phyloP scores from a whole-genome alignment of 2,888 invertebrate genomes.

The Coenonympha arcania region DNA sequence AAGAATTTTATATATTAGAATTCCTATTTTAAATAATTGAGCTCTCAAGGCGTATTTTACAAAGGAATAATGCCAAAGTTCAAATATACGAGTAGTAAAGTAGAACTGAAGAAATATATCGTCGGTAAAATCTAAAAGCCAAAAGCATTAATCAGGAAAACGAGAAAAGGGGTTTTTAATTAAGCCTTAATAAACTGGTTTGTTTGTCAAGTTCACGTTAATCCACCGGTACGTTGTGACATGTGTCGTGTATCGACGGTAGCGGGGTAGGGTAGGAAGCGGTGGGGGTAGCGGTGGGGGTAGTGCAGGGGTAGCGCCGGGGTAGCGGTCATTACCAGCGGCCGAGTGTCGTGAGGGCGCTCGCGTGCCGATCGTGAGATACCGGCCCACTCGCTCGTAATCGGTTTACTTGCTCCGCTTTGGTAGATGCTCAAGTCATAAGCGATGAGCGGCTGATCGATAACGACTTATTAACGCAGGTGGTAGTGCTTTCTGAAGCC shows the following conservation, averaged over 20 bases:
- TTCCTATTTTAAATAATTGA: no score
- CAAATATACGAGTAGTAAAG: no score
- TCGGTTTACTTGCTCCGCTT: conserved; percentile 63
- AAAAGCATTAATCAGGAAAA: background rate
- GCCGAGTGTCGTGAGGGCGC: conserved; percentile 32
- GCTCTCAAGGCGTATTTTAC: no score
- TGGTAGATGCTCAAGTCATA: conserved; percentile 32
- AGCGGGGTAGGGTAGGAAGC: background rate
- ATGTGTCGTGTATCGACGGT: conserved; percentile 14
- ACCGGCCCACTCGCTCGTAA: conserved; percentile 48
- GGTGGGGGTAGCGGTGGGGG: conserved; percentile 30
- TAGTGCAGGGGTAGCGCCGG: background rate
- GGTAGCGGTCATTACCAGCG: conserved; percentile 47
- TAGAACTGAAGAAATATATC: no score
- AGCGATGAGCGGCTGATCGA: background rate
- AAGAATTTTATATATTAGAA: no score
- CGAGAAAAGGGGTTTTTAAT: background rate
- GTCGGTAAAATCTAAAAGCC: no score
- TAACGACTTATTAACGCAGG: no score
- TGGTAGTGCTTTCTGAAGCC: no score
- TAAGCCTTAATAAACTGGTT: background rate
- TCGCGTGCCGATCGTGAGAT: conserved; percentile 64
- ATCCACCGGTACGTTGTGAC: conserved; percentile 23
- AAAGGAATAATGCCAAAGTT: no score
- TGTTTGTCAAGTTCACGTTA: conserved; percentile 12